Evolutionary conservation across 2,888 invertebrate species (phyloP).

Genomic region (Pandemis heparana): DNA sequence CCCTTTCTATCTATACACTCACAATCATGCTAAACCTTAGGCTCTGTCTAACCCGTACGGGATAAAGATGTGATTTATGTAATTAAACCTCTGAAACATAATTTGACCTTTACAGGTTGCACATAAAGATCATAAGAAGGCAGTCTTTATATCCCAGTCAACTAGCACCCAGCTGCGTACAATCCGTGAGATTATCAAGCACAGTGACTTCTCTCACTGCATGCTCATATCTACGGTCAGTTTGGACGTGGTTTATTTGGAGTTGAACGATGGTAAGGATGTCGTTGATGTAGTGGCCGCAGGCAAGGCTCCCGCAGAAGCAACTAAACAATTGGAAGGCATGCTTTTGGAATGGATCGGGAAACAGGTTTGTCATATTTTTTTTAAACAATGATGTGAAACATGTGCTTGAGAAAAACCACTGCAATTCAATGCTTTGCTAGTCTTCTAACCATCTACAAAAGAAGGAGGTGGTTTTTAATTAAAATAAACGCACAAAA

Average conservation of each 20-base stretch:
- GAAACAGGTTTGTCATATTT: constrained; percentile 73
- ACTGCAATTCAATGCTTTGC: neutral
- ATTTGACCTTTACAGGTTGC: constrained; percentile 74
- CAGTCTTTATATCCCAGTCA: constrained; percentile 86
- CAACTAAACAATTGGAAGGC: constrained; percentile 67
- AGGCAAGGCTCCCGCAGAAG: constrained; percentile 66
- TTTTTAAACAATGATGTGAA: neutral
- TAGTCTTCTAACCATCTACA: neutral
- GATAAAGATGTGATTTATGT: too few species aligned
- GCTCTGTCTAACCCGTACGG: too few species aligned
- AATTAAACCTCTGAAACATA: neutral
- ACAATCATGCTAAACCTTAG: too few species aligned
- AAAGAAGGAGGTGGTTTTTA: neutral
- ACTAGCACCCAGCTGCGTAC: constrained; percentile 83
- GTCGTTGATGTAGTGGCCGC: constrained; percentile 67
- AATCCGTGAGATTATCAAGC: constrained; percentile 85
- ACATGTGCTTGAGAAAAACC: too few species aligned
- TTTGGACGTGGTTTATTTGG: constrained; percentile 82
- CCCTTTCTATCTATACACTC: too few species aligned
- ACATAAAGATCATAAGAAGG: constrained; percentile 71
- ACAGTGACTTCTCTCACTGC: constrained; percentile 87
- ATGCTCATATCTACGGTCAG: constrained; percentile 86
- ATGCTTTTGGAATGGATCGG: constrained; percentile 84
- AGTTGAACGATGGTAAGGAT: constrained; percentile 71
- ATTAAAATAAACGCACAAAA: too few species aligned